These are phyloP conservation scores for Caradrina clavipalpis DNA, from an alignment of 2,888 invertebrate genomes.

Conservation along the genomic window DNA sequence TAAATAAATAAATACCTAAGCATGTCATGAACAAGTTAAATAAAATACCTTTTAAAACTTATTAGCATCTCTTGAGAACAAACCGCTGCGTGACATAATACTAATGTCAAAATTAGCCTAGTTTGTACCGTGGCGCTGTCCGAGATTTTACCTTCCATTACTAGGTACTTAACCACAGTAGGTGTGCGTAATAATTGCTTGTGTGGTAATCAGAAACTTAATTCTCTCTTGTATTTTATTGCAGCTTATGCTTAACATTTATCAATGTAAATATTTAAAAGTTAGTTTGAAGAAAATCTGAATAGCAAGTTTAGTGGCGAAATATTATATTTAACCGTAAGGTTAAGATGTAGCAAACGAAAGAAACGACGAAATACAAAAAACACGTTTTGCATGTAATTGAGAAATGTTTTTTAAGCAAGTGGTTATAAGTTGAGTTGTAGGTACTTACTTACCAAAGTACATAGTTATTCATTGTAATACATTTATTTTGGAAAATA, in stretches of 20 bases:
- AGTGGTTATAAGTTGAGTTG: background rate
- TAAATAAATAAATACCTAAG: background rate
- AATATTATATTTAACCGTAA: slow-evolving; percentile 25
- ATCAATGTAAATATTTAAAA: slow-evolving; percentile 13
- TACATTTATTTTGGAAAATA: too few species aligned
- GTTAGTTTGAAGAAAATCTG: slow-evolving; percentile 10
- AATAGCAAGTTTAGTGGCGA: slow-evolving; percentile 12
- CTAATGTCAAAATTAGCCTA: slow-evolving; percentile 59
- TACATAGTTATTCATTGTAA: background rate
- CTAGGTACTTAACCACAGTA: slow-evolving; percentile 13
- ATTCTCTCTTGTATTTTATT: slow-evolving; percentile 38
- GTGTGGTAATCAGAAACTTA: slow-evolving; percentile 55
- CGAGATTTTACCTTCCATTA: slow-evolving; percentile 45
- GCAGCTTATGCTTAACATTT: slow-evolving; percentile 8
- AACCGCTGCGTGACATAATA: slow-evolving; percentile 52
- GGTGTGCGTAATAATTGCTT: slow-evolving; percentile 48
- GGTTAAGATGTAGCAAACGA: slow-evolving; percentile 9
- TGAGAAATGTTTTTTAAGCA: background rate
- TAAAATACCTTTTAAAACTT: slow-evolving; percentile 9
- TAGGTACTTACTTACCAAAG: background rate
- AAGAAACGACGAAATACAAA: too few species aligned
- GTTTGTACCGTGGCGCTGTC: slow-evolving; percentile 33
- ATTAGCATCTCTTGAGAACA: slow-evolving; percentile 50
- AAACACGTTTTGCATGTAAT: slow-evolving; percentile 8
- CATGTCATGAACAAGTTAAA: slow-evolving; percentile 10